A percentile compares a stretch with the other conserved stretches of the same genome.
phyloP scores from a whole-genome alignment of 2,113 vertebrate genomes.

The Ammospiza nelsoni region DNA sequence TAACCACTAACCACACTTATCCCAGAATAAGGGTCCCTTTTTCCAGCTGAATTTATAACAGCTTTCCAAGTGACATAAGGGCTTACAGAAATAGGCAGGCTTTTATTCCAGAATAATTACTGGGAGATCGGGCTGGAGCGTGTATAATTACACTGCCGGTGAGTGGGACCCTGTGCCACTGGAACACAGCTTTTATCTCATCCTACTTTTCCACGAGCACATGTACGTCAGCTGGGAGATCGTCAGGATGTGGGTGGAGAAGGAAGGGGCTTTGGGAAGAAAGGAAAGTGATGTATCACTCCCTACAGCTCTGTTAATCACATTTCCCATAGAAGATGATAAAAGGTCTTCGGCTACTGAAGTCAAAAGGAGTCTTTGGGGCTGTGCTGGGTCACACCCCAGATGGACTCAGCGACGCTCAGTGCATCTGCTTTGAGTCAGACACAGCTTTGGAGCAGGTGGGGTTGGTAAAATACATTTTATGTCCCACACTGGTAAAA shows the following conservation, averaged over 20 bases:
- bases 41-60: constrained; percentile 56
- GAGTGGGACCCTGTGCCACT: background rate
- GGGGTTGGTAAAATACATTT: background rate
- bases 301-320: background rate
- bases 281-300: background rate
- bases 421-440: background rate
- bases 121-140: background rate
- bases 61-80: constrained; percentile 65
- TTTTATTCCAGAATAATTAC: constrained; percentile 62
- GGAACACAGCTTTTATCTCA: background rate
- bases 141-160: constrained; percentile 16
- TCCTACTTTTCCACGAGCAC: background rate
- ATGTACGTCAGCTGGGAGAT: background rate
- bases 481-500: background rate
- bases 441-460: background rate
- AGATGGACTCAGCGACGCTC: background rate
- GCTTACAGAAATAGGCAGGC: constrained; percentile 56
- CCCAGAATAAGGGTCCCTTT: constrained; percentile 69
- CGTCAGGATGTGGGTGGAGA: background rate
- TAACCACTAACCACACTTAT: constrained; percentile 64
- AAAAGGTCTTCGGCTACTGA: background rate
- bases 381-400: background rate
- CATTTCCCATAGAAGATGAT: background rate
- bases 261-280: background rate
- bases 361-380: background rate